These are phyloP conservation scores for Dipodomys merriami DNA, from an alignment of 2,113 vertebrate species.

Conservation along the genomic window DNA sequence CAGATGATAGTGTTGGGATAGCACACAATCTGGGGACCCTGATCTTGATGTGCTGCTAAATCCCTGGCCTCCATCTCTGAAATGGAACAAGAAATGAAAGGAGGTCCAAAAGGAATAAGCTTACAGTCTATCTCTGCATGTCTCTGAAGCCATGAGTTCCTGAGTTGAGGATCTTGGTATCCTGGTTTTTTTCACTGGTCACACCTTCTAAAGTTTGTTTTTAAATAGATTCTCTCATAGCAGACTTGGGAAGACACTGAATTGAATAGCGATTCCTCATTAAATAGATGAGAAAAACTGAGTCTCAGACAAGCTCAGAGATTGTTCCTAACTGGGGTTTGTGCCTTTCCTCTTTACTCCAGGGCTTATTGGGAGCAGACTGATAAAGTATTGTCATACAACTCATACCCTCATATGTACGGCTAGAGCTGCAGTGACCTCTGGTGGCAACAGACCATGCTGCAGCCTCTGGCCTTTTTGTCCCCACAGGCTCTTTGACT, in stretches of 20 bases:
- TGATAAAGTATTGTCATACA: neutral
- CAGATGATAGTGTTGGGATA: neutral
- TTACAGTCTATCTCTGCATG: neutral
- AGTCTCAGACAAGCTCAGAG: neutral
- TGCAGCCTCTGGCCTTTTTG: slow-evolving; percentile 31
- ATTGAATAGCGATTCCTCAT: neutral
- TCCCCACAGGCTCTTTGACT: slow-evolving; percentile 91
- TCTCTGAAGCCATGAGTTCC: neutral
- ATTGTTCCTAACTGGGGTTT: neutral
- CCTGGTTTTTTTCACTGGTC: neutral
- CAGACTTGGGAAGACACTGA: neutral
- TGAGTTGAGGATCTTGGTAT: neutral
- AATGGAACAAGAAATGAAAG: neutral
- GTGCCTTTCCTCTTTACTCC: neutral
- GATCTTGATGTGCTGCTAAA: neutral
- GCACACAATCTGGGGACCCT: neutral
- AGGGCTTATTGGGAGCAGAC: neutral
- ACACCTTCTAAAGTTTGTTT: neutral
- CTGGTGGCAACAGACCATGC: slow-evolving; percentile 69
- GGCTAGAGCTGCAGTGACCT: slow-evolving; percentile 50
- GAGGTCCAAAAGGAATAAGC: neutral
- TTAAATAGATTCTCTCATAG: slow-evolving; percentile 14
- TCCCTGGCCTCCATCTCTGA: neutral
- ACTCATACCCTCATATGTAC: neutral
- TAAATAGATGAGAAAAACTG: slow-evolving; percentile 40